Evolutionary conservation across 2,797 vertebrate species (phyloP), one percentile per base, ranked within the genome.

Genomic region (Microcaecilia unicolor): DNA sequence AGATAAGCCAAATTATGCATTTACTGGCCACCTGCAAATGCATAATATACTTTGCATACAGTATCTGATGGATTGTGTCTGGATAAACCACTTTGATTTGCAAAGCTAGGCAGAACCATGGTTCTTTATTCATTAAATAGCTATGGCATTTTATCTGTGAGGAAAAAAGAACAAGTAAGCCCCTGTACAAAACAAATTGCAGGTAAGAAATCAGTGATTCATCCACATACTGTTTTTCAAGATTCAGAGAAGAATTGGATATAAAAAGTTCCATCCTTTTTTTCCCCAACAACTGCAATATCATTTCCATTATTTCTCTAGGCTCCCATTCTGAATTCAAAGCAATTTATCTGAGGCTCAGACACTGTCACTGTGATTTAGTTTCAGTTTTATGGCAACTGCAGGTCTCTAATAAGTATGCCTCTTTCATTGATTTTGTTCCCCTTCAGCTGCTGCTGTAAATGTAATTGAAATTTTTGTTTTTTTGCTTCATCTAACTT

Each of bases 271-370:
- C 58, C 43, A 55, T 46, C 44, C 32, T 31, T 18, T 64, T 67
- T 64, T 67, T 55, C 34, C 34, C 37, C 41, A 58, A 52, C 64
- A 64, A 61, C 25, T 40, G 50, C 48, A 73, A 50, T 69, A 78
- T 75, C 18, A 77, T 82, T 82, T 78, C 71, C 72, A 75, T 80
- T 76, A 74, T 78, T 81, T 83, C 72, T 80, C 45, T 48, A 65
- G 67, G 64, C 63, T 78, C 59, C 53, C 36, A 62, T 70, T 75
- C 46, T 42, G 53, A 76, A 83, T 83, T 76, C 70, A 75, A 73
- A 78, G 79, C 60, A 79, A 85, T 84, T 81, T 80, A 79, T 80
- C 71, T 80, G 63, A 70, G 76, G 68, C 76, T 82, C 75, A 83
- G 72, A 77, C 69, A 65, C 62, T 76, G 80, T 77, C 72, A 76